Percentiles rank a stretch among this genome's conserved stretches.
These are phyloP conservation scores for Athalia cordata DNA, from an alignment of 2,888 invertebrate species.

Conservation along the genomic window DNA sequence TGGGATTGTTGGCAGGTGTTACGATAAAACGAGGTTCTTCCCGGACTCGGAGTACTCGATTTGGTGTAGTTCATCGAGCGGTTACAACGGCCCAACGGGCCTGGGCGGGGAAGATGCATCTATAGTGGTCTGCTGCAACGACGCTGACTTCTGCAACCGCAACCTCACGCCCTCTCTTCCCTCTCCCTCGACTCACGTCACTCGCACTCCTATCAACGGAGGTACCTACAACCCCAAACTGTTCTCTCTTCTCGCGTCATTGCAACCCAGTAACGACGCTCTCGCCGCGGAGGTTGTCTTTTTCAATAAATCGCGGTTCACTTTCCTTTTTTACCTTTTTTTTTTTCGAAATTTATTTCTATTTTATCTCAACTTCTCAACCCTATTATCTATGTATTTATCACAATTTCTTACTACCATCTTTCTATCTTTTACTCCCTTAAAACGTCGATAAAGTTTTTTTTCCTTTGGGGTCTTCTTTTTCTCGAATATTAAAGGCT, in stretches of 20 bases:
- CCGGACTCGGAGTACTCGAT: conserved; percentile 67
- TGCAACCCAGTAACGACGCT: conserved; percentile 30
- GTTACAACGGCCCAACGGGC: conserved; percentile 59
- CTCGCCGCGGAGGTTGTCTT: conserved; percentile 36
- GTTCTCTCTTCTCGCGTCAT: conserved; percentile 31
- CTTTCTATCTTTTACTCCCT: too few relatives aligned
- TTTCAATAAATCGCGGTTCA: neutral
- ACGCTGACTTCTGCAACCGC: conserved; percentile 84
- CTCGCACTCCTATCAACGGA: conserved; percentile 63
- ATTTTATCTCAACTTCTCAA: neutral
- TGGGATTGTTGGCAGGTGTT: conserved; percentile 71
- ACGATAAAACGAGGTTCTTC: conserved; percentile 69
- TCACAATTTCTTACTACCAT: too few relatives aligned
- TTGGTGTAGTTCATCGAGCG: conserved; percentile 64
- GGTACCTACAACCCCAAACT: conserved; percentile 58
- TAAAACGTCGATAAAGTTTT: too few relatives aligned
- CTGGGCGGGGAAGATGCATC: conserved; percentile 78
- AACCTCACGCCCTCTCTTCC: conserved; percentile 77
- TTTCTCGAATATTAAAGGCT: too few relatives aligned
- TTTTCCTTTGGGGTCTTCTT: too few relatives aligned
- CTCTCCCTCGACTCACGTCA: conserved; percentile 61
- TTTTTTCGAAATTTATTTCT: neutral
- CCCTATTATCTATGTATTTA: too few relatives aligned
- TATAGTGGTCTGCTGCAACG: conserved; percentile 87
- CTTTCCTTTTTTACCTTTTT: neutral